A percentile compares a stretch with the other conserved stretches of the same genome.
These are phyloP conservation scores for Panagrolaimus sp. DNA, from an alignment of 1,140 invertebrate genomes.

Conservation along the genomic window DNA sequence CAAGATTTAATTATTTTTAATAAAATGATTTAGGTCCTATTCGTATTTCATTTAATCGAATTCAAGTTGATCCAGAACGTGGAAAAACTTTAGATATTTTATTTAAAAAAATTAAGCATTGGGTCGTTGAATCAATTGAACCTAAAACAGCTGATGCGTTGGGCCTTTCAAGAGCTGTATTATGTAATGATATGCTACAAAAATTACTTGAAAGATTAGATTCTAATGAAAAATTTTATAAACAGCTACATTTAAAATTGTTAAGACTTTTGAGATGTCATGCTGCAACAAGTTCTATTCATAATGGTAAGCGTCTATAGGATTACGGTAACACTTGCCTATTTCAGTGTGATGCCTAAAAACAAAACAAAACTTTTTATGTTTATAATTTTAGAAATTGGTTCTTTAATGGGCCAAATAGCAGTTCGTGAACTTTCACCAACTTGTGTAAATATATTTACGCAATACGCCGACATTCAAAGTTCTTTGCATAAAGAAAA, in stretches of 20 bases:
- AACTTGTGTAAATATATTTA: conserved; percentile 19
- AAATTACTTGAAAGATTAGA: conserved; percentile 31
- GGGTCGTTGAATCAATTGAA: conserved; percentile 88
- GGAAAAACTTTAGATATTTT: conserved; percentile 87
- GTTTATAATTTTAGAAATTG: conserved; percentile 8
- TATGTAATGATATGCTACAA: conserved; percentile 83
- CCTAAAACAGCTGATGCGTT: conserved; percentile 91
- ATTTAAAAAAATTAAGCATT: conserved; percentile 73
- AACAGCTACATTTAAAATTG: conserved; percentile 30
- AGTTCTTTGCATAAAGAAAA: conserved; percentile 29
- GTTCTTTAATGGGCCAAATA: conserved; percentile 17
- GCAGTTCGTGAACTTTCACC: conserved; percentile 22
- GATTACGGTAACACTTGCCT: conserved; percentile 76
- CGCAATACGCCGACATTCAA: conserved; percentile 27
- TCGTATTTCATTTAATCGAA: conserved; percentile 90
- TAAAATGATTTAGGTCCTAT: conserved; percentile 70
- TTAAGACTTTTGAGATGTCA: not conserved
- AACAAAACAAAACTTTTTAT: too few relatives aligned
- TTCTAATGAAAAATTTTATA: conserved; percentile 34
- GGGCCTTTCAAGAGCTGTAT: conserved; percentile 85
- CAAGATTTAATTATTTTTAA: conserved; percentile 61
- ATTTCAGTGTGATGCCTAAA: conserved; percentile 67
- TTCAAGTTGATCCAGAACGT: conserved; percentile 91
- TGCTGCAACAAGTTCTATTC: not conserved
- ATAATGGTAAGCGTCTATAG: not conserved